Evolutionary conservation across 2,113 vertebrate species (phyloP).

Genomic region (Bufo bufo): DNA sequence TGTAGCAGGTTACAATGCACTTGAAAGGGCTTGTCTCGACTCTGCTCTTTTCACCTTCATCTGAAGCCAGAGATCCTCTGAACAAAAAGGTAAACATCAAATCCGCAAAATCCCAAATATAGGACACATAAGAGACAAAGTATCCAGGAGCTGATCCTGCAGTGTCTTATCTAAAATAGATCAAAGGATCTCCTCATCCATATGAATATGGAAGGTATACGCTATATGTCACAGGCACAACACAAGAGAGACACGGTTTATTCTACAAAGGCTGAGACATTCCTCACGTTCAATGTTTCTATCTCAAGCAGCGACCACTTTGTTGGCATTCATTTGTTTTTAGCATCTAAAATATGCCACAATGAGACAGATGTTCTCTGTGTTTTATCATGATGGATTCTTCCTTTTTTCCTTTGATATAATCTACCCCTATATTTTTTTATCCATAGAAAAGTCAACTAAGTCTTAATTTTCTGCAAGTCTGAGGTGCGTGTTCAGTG

Average conservation of each 20-base stretch:
- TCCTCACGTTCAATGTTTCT: not conserved
- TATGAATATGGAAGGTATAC: conserved; percentile 44
- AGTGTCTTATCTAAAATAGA: conserved; percentile 45
- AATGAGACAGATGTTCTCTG: not conserved
- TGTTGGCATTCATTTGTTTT: conserved; percentile 34
- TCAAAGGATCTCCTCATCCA: conserved; percentile 42
- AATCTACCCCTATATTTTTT: no score
- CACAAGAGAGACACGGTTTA: conserved; percentile 26
- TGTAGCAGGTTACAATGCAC: not conserved
- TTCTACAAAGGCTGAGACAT: conserved; percentile 34
- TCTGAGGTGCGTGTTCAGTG: no score
- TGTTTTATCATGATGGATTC: not conserved
- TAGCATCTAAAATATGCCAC: conserved; percentile 5
- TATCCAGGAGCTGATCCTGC: conserved; percentile 26
- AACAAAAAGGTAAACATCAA: conserved; percentile 34
- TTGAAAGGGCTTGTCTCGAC: not conserved
- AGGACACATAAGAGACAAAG: conserved; percentile 34
- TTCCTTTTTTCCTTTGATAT: not conserved
- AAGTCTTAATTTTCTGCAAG: no score
- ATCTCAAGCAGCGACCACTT: not conserved
- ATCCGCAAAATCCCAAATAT: conserved; percentile 11
- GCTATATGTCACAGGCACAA: conserved; percentile 36
- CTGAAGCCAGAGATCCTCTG: not conserved
- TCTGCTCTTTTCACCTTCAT: conserved; percentile 11
- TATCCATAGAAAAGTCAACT: no score